These are phyloP conservation scores for Cotesia chilonis DNA, from an alignment of 1,140 invertebrate genomes.

Conservation along the genomic window DNA sequence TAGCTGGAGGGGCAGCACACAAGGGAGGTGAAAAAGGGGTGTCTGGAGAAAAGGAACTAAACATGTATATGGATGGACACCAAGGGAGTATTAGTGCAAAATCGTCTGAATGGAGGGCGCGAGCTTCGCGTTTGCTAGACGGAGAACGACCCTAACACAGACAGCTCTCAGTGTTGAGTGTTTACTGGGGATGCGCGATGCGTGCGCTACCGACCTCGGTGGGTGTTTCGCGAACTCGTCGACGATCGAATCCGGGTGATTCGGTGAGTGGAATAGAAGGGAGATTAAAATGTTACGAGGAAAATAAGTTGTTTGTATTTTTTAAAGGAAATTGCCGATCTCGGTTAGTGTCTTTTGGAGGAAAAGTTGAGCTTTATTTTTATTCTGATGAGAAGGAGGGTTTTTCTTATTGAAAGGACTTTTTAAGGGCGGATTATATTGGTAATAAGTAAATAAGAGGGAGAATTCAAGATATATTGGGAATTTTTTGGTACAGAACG, in stretches of 20 bases:
- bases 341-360: too few species aligned
- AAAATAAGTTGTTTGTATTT: neutral
- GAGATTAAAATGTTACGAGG: neutral
- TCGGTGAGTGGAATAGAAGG: neutral
- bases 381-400: neutral
- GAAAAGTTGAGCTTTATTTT: neutral
- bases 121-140: neutral
- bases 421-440: too few species aligned
- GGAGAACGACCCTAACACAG: slow-evolving; percentile 17
- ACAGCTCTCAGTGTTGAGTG: slow-evolving; percentile 33
- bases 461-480: too few species aligned
- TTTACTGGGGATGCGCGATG: slow-evolving; percentile 38
- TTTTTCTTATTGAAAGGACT: too few species aligned
- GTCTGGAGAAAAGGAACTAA: too few species aligned
- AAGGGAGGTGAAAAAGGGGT: too few species aligned
- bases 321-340: neutral
- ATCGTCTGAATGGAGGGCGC: neutral
- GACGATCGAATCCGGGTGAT: slow-evolving; percentile 39
- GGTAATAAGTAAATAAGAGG: too few species aligned
- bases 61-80: neutral
- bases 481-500: neutral
- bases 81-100: neutral
- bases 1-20: too few species aligned
- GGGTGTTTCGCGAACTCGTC: slow-evolving; percentile 30
- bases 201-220: slow-evolving; percentile 31